These are phyloP conservation scores for Dryobota labecula DNA, from an alignment of 2,888 invertebrate species.

Conservation along the genomic window DNA sequence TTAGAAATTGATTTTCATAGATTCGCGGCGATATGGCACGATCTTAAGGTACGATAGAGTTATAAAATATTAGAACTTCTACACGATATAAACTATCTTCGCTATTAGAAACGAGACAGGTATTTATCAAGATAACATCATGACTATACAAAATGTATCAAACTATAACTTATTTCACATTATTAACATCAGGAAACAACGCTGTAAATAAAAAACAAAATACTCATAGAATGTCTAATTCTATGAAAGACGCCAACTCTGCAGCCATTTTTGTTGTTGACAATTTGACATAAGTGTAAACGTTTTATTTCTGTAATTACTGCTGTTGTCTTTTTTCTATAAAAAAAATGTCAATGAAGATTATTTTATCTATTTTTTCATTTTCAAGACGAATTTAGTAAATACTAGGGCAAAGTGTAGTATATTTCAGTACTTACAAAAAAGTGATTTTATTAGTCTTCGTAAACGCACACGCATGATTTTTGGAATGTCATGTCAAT, in stretches of 20 bases:
- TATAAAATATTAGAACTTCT: constrained; percentile 86
- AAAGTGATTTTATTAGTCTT: neutral
- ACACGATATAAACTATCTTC: neutral
- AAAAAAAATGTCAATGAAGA: neutral
- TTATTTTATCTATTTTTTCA: neutral
- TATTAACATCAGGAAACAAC: neutral
- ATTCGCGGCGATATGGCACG: constrained; percentile 43
- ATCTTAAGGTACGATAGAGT: constrained; percentile 75
- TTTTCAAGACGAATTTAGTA: too few relatives aligned
- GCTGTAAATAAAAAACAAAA: constrained; percentile 22
- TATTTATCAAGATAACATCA: neutral
- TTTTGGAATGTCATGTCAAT: neutral
- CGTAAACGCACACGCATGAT: constrained; percentile 1
- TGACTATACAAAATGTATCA: neutral
- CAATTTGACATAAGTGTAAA: constrained; percentile 20
- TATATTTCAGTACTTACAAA: neutral
- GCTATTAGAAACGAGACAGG: constrained; percentile 13
- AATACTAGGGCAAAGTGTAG: neutral
- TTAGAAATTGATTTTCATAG: constrained; percentile 49
- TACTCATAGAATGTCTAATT: constrained; percentile 78
- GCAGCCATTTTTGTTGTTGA: constrained; percentile 73
- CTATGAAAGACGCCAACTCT: constrained; percentile 79
- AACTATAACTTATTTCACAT: constrained; percentile 2
- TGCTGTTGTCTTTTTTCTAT: neutral
- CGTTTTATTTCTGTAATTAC: constrained; percentile 7